Base-by-base conservation (phyloP, 2,888 invertebrate genomes). In the Drosophila borealis region DNA sequence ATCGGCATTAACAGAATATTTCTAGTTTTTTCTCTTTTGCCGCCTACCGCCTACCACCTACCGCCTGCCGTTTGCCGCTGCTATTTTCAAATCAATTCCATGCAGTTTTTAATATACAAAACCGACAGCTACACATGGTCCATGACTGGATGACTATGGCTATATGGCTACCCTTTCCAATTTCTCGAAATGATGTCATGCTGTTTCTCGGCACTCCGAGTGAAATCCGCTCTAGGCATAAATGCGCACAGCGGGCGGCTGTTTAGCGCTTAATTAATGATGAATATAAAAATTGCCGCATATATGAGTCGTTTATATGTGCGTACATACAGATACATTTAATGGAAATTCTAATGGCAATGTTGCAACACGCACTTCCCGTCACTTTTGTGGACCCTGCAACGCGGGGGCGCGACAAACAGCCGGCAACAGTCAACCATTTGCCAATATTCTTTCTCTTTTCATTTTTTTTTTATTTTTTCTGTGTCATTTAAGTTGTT, bases 231-330 rank as follows among this genome's bases (percentile, higher is more conserved):
- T 70, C 55, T 54, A 55, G 80, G 75, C 76, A 76, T 79, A 70
- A 73, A 78, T 77, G 73, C 29, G 69, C 85, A 68, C 85, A 86
- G 85, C 85, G 70, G 75, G 89, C 89, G 75, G 70, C 89, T 88
- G 78, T 86, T 86, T 86, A 86, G 87, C 89, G 89, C 85, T 86
- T 89, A 86, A 86, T 86, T 86, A 86, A 86, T 89, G 85, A 86
- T 86, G 87, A 89, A 88, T 86, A 86, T 89, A 80, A 89, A 89
- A 89, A 81, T 78, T 88, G 88, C 88, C 86, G 79, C 85, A 70
- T 63, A 60, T 66, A 41, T 48, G 54, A 55, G 50, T 42, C 49
- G 39, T 57, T 37, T 50, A n/a, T 59, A 21, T 42, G 44, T n/a
- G 49, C 25, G 48, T 25, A 45, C 29, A 21, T 34, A 48, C 41